Conservation (phyloP, 1,140 invertebrate genomes). For the Drosophila melanica region DNA sequence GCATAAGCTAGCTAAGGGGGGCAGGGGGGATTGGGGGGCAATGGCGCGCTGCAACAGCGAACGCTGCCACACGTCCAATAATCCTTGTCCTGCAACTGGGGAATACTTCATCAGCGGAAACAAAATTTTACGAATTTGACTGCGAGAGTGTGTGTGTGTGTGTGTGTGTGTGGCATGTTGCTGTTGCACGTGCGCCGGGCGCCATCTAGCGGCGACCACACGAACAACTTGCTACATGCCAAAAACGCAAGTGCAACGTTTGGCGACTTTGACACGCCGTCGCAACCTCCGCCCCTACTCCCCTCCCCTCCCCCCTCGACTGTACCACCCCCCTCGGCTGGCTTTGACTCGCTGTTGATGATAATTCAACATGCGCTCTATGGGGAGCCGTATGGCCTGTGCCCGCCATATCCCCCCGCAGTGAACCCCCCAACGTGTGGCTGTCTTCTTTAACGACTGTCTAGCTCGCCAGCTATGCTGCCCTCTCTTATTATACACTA, state of each 20-base stretch:
- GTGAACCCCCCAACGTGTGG: neutral
- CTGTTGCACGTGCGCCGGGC: slow-evolving; percentile 65
- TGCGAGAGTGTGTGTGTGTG: slow-evolving; percentile 24
- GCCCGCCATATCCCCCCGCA: slow-evolving; percentile 19
- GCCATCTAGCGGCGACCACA: slow-evolving; percentile 67
- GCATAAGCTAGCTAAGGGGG: slow-evolving; percentile 28
- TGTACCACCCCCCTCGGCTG: neutral
- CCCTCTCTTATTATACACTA: neutral
- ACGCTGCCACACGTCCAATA: slow-evolving; percentile 77
- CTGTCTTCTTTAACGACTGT: slow-evolving; percentile 31
- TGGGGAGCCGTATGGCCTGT: slow-evolving; percentile 71
- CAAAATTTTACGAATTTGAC: slow-evolving; percentile 82
- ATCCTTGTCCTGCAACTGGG: slow-evolving; percentile 79
- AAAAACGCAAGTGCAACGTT: slow-evolving; percentile 70
- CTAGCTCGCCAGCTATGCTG: neutral
- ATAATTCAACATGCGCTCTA: slow-evolving; percentile 78
- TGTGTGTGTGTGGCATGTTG: slow-evolving; percentile 27
- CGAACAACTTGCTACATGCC: slow-evolving; percentile 78
- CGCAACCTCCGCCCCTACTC: neutral
- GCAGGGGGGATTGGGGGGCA: slow-evolving; percentile 2
- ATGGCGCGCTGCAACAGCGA: slow-evolving; percentile 11
- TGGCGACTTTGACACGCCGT: slow-evolving; percentile 44
- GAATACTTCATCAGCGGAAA: slow-evolving; percentile 82
- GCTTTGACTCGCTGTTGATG: slow-evolving; percentile 58
- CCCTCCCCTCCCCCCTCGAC: neutral